These are phyloP conservation scores for Pyrgilauda ruficollis DNA, from an alignment of 2,113 vertebrate genomes.

Conservation along the genomic window DNA sequence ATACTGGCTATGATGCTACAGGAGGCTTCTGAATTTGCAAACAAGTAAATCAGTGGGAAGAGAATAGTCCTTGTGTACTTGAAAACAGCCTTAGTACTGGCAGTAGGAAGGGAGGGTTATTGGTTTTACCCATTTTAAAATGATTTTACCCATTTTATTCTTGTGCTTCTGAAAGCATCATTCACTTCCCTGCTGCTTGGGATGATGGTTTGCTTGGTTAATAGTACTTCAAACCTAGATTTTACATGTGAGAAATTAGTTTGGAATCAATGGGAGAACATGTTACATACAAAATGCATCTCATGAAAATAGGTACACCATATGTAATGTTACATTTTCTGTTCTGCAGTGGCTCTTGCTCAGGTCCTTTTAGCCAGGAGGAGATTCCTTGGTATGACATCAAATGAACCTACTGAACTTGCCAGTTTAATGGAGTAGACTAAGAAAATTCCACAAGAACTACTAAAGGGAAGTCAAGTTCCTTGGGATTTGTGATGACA, in stretches of 20 bases:
- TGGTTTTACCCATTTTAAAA: not conserved
- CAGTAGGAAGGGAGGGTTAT: not conserved
- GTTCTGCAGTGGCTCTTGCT: not conserved
- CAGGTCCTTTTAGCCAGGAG: not conserved
- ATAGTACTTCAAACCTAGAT: not conserved
- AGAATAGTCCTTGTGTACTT: not conserved
- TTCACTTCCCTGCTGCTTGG: not conserved
- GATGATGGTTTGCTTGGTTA: not conserved
- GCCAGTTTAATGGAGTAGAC: not conserved
- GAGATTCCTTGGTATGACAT: not conserved
- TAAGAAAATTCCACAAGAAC: not conserved
- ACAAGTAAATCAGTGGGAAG: not conserved
- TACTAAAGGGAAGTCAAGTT: not conserved
- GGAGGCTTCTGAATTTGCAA: conserved; percentile 22
- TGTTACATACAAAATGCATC: rapidly evolving
- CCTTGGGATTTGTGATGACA: not conserved
- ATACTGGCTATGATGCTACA: not conserved
- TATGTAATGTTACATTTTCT: not conserved
- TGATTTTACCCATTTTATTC: not conserved
- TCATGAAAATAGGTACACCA: rapidly evolving
- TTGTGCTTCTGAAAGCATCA: not conserved
- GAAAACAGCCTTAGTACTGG: not conserved
- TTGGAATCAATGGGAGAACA: not conserved
- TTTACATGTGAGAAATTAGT: not conserved
- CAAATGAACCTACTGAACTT: not conserved